These are phyloP conservation scores for Streptopelia turtur DNA, from an alignment of 2,797 vertebrate genomes.

Conservation along the genomic window DNA sequence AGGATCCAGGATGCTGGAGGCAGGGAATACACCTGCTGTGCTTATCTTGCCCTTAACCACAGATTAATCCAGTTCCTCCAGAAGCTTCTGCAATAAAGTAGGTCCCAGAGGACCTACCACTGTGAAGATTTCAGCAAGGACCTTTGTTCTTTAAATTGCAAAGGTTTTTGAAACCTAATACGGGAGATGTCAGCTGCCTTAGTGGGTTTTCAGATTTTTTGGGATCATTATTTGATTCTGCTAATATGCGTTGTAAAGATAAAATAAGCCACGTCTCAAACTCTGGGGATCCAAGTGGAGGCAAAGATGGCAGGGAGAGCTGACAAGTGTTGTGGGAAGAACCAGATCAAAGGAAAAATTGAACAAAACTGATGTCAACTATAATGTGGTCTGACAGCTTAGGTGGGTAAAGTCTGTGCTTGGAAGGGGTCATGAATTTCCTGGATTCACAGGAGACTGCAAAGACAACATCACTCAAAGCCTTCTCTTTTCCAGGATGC, in stretches of 20 bases:
- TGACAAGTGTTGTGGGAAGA: neutral
- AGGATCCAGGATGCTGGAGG: neutral
- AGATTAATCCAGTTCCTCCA: neutral
- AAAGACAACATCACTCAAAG: conserved; percentile 38
- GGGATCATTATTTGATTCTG: neutral
- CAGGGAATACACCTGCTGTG: neutral
- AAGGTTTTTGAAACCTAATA: neutral
- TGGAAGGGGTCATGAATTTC: neutral
- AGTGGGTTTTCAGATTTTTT: neutral
- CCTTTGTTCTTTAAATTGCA: neutral
- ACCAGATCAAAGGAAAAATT: neutral
- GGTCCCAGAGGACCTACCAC: neutral
- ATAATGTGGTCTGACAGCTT: neutral
- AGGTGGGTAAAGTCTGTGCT: neutral
- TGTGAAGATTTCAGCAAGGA: neutral
- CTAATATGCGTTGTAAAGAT: neutral
- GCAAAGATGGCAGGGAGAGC: neutral
- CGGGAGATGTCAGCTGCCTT: neutral
- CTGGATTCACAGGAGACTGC: neutral
- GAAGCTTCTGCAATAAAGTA: neutral
- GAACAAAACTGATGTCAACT: neutral
- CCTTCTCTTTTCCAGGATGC: neutral
- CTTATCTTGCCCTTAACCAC: neutral
- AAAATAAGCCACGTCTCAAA: neutral
- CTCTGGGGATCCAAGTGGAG: neutral